Conservation (phyloP, 2,113 vertebrate genomes). For the Apteryx owenii region DNA sequence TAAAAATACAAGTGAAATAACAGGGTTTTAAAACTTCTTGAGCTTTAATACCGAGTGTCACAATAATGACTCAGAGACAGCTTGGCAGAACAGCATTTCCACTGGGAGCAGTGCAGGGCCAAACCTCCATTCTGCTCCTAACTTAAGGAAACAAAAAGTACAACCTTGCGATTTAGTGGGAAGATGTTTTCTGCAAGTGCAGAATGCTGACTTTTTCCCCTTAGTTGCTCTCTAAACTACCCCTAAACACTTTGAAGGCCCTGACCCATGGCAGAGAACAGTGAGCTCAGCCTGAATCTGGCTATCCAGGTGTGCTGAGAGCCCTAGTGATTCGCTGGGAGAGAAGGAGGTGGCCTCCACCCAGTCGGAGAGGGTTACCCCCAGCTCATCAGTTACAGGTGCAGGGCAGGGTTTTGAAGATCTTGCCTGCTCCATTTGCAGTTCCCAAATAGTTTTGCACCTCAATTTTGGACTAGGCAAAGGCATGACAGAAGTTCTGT, state of each 20-base stretch:
- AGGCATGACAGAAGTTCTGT: rapidly evolving
- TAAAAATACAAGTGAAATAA: constrained; percentile 32
- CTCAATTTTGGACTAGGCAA: background rate
- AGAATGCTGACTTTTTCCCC: background rate
- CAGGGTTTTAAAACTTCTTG: background rate
- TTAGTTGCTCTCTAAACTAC: background rate
- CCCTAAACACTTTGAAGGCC: background rate
- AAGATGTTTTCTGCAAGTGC: background rate
- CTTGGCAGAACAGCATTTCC: constrained; percentile 35
- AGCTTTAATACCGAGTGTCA: constrained; percentile 45
- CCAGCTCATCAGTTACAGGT: background rate
- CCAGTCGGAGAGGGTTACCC: rapidly evolving
- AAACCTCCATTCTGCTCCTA: background rate
- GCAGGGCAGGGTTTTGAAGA: background rate
- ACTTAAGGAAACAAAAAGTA: background rate
- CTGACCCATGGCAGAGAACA: rapidly evolving
- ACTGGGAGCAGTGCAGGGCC: background rate
- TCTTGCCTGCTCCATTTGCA: background rate
- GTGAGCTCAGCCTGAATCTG: background rate
- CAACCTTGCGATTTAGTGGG: background rate
- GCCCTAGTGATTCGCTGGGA: rapidly evolving
- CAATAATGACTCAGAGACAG: constrained; percentile 65
- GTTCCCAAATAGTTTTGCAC: background rate
- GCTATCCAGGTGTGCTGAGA: background rate
- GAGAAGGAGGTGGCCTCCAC: background rate